A percentile compares a stretch with the other conserved stretches of the same genome.
phyloP scores from a whole-genome alignment of 2,888 invertebrate genomes.

The Aphidoletes aphidimyza region DNA sequence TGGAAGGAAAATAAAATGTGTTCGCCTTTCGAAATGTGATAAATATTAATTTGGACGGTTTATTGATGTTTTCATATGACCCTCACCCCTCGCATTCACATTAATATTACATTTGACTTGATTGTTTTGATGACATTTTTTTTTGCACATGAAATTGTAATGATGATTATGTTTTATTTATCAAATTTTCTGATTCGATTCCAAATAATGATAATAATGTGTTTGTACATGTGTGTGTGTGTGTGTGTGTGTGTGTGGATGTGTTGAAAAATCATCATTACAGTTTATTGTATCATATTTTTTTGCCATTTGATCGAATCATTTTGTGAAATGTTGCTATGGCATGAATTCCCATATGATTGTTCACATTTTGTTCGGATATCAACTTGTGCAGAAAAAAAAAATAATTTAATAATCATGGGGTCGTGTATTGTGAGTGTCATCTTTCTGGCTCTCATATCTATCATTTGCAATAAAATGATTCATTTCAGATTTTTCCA shows the following conservation, averaged over 20 bases:
- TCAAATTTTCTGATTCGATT: not conserved
- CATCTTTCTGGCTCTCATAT: not conserved
- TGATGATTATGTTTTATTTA: conserved; percentile 25
- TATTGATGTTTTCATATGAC: not conserved
- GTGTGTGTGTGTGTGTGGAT: too few relatives aligned
- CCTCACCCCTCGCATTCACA: not conserved
- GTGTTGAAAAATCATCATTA: not conserved
- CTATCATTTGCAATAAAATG: not conserved
- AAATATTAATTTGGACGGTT: conserved; percentile 26
- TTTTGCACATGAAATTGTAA: conserved; percentile 26
- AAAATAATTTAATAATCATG: too few relatives aligned
- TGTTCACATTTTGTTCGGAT: too few relatives aligned
- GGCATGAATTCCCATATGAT: too few relatives aligned
- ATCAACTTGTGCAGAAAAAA: too few relatives aligned
- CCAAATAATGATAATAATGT: conserved; percentile 6
- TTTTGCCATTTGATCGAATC: not conserved
- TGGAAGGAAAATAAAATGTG: not conserved
- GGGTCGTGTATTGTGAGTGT: too few relatives aligned
- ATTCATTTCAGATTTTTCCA: conserved; percentile 10
- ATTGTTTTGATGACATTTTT: conserved; percentile 28
- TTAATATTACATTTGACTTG: conserved; percentile 2
- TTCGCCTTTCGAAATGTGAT: not conserved
- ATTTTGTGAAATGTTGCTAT: not conserved
- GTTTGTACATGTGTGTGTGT: too few relatives aligned
- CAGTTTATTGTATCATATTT: not conserved